phyloP scores from a whole-genome alignment of 2,797 vertebrate genomes.

The Choloepus didactylus region DNA sequence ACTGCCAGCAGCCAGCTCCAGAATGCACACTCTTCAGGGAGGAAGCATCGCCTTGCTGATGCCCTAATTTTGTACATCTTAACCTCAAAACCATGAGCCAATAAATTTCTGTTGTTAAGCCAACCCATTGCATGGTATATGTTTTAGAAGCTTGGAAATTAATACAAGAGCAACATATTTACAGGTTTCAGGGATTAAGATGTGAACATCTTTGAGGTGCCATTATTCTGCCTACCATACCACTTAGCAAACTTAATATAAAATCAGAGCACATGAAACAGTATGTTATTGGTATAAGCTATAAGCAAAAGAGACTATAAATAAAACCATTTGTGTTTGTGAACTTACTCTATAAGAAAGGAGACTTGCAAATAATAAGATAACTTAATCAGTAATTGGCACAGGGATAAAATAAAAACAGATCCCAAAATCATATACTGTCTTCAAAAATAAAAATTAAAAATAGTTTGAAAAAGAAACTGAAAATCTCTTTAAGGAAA shows the following conservation, averaged over 20 bases:
- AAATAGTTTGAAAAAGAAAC: constrained; percentile 22
- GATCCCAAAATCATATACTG: neutral
- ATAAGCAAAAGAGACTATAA: neutral
- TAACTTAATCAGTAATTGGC: no score
- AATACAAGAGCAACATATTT: neutral
- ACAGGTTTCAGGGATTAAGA: neutral
- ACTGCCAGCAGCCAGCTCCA: no score
- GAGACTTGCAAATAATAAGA: neutral
- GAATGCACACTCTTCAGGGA: no score
- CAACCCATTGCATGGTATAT: no score
- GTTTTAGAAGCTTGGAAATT: no score
- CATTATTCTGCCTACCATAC: neutral
- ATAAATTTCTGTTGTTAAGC: no score
- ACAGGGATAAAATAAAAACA: neutral
- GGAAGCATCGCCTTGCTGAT: no score
- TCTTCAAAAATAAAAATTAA: constrained; percentile 23
- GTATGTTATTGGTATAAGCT: neutral
- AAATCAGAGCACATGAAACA: neutral
- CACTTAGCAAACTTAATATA: neutral
- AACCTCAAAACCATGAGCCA: no score
- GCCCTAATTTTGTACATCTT: no score
- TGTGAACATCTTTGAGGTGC: neutral
- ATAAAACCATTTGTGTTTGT: neutral
- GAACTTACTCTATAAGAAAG: constrained; percentile 17
- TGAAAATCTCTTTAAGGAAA: constrained; percentile 22